Conservation (phyloP, 2,797 vertebrate species). For the Pelodytes ibericus region DNA sequence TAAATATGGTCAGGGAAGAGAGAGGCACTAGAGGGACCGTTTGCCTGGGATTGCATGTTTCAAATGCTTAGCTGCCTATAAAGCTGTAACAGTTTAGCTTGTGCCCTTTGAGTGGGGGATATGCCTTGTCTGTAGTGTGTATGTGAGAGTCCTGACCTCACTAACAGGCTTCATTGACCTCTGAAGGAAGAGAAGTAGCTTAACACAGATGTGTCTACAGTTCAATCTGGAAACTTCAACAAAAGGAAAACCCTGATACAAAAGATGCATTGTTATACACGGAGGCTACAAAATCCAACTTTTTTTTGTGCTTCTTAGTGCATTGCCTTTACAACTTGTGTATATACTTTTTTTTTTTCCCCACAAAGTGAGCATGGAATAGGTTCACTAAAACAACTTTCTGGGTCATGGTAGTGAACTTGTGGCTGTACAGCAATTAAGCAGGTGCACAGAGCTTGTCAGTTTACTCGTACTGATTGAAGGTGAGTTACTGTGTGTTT, state of each 20-base stretch:
- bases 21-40: slow-evolving; percentile 86
- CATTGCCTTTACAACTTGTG: slow-evolving; percentile 56
- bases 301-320: slow-evolving; percentile 56
- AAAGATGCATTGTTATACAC: slow-evolving; percentile 69
- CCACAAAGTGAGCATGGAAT: slow-evolving; percentile 66
- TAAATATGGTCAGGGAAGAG: slow-evolving; percentile 99
- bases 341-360: slow-evolving; percentile 65
- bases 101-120: slow-evolving; percentile 67
- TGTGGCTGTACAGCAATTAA: slow-evolving; percentile 60
- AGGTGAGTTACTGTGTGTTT: slow-evolving; percentile 79
- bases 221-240: slow-evolving; percentile 69
- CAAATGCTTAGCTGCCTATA: slow-evolving; percentile 89
- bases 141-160: slow-evolving; percentile 76
- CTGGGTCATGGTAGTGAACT: slow-evolving; percentile 53
- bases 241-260: slow-evolving; percentile 67
- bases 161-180: slow-evolving; percentile 74
- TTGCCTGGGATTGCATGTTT: slow-evolving; percentile 88
- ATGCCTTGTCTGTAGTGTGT: slow-evolving; percentile 64
- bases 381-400: slow-evolving; percentile 66
- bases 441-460: slow-evolving; percentile 47
- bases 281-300: slow-evolving; percentile 67
- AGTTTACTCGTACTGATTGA: slow-evolving; percentile 64
- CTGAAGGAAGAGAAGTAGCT: slow-evolving; percentile 65
- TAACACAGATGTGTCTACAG: slow-evolving; percentile 67
- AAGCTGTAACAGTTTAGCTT: slow-evolving; percentile 73